Conservation (phyloP, 2,797 vertebrate species). For the Spinibarbus caldwelli region DNA sequence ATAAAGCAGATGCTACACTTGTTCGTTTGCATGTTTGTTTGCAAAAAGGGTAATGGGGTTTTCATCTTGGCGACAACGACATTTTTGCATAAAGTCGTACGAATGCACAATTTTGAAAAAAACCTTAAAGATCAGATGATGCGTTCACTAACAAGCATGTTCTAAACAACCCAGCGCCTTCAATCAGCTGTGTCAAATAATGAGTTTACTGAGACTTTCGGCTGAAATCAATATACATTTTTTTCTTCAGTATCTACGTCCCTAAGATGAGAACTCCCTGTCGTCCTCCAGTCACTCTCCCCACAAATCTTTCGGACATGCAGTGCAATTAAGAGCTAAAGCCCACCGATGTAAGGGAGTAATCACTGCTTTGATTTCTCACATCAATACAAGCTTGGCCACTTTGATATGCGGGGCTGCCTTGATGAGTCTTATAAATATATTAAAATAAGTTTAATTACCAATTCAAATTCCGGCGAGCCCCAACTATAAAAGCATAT, state of each 20-base stretch:
- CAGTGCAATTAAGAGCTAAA: constrained; percentile 72
- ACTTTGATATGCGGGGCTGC: constrained; percentile 83
- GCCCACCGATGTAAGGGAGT: constrained; percentile 76
- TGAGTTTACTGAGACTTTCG: constrained; percentile 58
- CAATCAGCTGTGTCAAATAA: constrained; percentile 53
- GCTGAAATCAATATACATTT: constrained; percentile 58
- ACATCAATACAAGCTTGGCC: constrained; percentile 83
- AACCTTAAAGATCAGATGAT: constrained; percentile 50
- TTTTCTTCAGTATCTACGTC: constrained; percentile 42
- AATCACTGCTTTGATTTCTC: constrained; percentile 83
- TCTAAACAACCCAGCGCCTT: constrained; percentile 42
- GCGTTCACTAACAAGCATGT: constrained; percentile 53
- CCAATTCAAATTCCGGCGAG: constrained; percentile 80
- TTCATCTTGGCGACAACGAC: constrained; percentile 37
- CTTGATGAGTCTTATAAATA: constrained; percentile 82
- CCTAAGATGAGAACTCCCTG: constrained; percentile 49
- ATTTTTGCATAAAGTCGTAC: too few relatives aligned
- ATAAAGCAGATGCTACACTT: constrained; percentile 45
- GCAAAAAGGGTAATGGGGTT: constrained; percentile 32
- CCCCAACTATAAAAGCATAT: constrained; percentile 76
- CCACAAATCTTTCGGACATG: constrained; percentile 65
- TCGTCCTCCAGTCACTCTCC: constrained; percentile 53
- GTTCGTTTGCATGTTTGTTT: constrained; percentile 32
- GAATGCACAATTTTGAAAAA: constrained; percentile 52
- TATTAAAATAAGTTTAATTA: constrained; percentile 86